A percentile compares a stretch with the other conserved stretches of the same genome.
phyloP scores from a whole-genome alignment of 2,797 vertebrate species.

The Neosilurus hyrtlii region DNA sequence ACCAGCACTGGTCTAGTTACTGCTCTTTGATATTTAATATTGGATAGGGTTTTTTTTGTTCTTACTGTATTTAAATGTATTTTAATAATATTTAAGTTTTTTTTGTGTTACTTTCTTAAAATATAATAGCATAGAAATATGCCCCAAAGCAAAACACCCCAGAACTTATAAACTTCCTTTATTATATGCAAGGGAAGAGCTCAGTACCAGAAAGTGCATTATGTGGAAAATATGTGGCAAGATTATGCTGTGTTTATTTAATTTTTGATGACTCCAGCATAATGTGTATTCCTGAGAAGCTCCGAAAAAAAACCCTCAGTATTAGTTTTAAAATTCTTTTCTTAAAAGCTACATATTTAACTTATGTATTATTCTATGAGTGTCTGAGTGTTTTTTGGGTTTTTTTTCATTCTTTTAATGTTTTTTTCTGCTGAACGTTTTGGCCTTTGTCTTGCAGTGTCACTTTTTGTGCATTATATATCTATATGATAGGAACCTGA shows the following conservation, averaged over 20 bases:
- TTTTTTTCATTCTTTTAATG: conserved; percentile 15
- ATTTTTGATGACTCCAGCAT: neutral
- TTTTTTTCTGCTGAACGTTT: neutral
- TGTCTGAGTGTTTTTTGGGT: neutral
- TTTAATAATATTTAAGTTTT: neutral
- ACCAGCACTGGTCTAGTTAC: neutral
- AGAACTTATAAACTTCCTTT: neutral
- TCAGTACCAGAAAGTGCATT: neutral
- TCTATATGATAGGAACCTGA: neutral
- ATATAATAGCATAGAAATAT: conserved; percentile 3
- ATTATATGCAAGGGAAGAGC: neutral
- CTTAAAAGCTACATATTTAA: neutral
- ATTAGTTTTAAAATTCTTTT: conserved; percentile 17
- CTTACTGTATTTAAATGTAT: conserved; percentile 1
- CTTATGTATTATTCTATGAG: conserved; percentile 13
- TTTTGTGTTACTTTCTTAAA: neutral
- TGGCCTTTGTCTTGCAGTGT: neutral
- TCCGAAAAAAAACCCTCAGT: conserved; percentile 5
- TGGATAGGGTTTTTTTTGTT: neutral
- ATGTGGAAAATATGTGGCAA: neutral
- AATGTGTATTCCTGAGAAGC: conserved; percentile 1
- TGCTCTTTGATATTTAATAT: neutral
- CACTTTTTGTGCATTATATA: conserved; percentile 19
- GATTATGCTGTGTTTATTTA: neutral
- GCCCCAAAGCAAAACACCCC: neutral